These are phyloP conservation scores for Ataeniobius toweri DNA, from an alignment of 2,797 vertebrate genomes.

Conservation along the genomic window DNA sequence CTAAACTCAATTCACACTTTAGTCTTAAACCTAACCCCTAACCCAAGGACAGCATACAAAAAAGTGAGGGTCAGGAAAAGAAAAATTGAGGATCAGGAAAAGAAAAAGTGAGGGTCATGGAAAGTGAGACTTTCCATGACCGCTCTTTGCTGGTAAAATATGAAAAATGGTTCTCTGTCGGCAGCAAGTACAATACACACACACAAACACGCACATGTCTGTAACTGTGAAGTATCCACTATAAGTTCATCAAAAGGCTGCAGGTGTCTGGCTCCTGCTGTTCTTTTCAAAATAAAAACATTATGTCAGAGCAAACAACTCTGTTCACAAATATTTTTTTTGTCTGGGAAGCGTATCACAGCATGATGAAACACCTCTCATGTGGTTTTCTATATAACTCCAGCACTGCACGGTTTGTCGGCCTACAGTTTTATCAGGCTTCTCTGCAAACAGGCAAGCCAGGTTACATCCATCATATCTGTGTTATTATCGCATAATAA, in stretches of 20 bases:
- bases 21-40: too few relatives aligned
- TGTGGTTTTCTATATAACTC: conserved; percentile 2
- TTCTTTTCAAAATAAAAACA: not conserved
- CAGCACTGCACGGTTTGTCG: not conserved
- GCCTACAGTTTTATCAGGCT: not conserved
- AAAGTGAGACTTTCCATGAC: too few relatives aligned
- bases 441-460: not conserved
- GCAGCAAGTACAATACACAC: too few relatives aligned
- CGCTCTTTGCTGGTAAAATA: too few relatives aligned
- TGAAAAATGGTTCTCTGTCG: too few relatives aligned
- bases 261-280: not conserved
- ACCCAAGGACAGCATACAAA: too few relatives aligned
- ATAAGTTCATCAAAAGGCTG: not conserved
- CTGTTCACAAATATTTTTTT: conserved; percentile 4
- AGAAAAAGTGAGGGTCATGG: too few relatives aligned
- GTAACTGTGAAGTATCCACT: not conserved
- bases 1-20: too few relatives aligned
- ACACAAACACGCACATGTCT: not conserved
- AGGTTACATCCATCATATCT: not conserved
- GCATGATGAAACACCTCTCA: not conserved
- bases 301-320: conserved; percentile 3
- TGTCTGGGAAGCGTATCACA: not conserved
- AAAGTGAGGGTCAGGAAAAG: too few relatives aligned
- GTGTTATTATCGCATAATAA: conserved; percentile 2
- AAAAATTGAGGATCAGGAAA: too few relatives aligned